Evolutionary conservation across 2,797 vertebrate species (phyloP).

Genomic region (Neostethus bicornis): DNA sequence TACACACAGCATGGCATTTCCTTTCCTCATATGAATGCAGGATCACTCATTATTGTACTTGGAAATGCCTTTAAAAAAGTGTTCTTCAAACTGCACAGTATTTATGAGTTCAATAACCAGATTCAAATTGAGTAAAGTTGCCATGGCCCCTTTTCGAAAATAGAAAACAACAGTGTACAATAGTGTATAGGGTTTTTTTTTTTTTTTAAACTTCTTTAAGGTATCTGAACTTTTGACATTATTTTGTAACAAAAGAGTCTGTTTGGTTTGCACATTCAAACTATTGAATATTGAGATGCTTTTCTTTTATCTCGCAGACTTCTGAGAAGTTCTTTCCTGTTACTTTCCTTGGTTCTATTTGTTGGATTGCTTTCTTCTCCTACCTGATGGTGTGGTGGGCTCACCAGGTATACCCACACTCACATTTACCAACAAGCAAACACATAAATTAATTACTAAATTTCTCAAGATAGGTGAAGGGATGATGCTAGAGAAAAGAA

Average conservation of each 20-base stretch:
- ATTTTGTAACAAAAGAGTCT: no score
- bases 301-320: constrained; percentile 77
- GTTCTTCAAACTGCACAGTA: neutral
- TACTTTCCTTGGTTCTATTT: constrained; percentile 92
- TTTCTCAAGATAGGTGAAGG: no score
- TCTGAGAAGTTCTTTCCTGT: constrained; percentile 88
- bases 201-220: no score
- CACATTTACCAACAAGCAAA: constrained; percentile 7
- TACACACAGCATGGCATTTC: neutral
- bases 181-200: no score
- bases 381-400: constrained; percentile 99
- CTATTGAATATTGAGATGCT: constrained; percentile 18
- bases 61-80: neutral
- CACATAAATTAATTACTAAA: neutral
- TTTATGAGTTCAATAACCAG: no score
- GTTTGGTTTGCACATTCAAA: neutral
- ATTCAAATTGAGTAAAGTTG: no score
- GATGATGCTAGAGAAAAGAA: no score
- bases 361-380: constrained; percentile 95
- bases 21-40: neutral
- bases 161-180: no score
- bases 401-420: constrained; percentile 90
- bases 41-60: neutral
- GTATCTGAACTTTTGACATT: no score
- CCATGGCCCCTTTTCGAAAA: no score